Base-by-base conservation (phyloP, 2,888 invertebrate species). In the Eupithecia pulchellata region DNA sequence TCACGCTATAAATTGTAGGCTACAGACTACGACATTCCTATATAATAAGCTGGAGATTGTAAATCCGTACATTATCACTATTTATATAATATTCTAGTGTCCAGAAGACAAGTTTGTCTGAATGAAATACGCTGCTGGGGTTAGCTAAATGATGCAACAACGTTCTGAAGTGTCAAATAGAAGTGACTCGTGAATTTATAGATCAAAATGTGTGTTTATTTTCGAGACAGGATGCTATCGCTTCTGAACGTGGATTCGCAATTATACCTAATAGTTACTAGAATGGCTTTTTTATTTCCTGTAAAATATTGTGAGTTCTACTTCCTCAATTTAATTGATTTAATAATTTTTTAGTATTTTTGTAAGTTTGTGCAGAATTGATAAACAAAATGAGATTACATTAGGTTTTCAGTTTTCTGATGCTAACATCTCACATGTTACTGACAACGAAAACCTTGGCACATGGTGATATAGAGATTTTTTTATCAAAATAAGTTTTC, bases 1-100 rank as follows among this genome's bases (percentile, higher is more conserved):
- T 75, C 75, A 69, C 58, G 55, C 69, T 66, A 76, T 77, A 77
- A 76, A 77, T 76, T 71, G 72, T 65, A 64, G 58, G 47, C 62
- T 42, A 29, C 62, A 52, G 69, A 70, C 67, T 65, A 72, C 71
- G 67, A 68, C 68, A 74, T 74, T 65, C 65, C 60, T 66, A 73
- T 73, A 64, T 61, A 71, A 73, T 75, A 67, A 66, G 66, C 68
- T 64, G 69, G 63, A 68, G 64, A 62, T 64, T 25, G 64, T 30
- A 27, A 69, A 61, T 69, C 34, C 36, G 64, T 20, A 57, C n/a
- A 65, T 68, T 68, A 63, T 66, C 61, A 64, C 67, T 42, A 67
- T 71, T 52, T 64, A 52, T 55, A 63, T 47, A 67, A 20, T n/a
- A n/a, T 64, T 63, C 64, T 32, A 55, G 34, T 61, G 60, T 27